These are phyloP conservation scores for Menidia beryllina DNA, from an alignment of 2,113 vertebrate species.

Conservation along the genomic window DNA sequence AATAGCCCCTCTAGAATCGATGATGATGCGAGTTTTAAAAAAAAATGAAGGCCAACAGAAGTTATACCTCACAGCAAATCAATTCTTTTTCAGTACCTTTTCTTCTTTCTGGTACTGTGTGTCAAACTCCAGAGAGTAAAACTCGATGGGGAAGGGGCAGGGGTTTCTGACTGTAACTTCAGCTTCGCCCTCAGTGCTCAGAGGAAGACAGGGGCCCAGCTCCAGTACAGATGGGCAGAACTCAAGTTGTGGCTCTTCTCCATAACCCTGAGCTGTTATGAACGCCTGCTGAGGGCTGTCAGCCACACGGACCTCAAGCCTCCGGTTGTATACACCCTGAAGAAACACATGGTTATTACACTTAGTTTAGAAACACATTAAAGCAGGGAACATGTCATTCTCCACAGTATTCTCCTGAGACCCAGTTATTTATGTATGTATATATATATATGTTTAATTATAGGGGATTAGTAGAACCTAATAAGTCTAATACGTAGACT, in stretches of 20 bases:
- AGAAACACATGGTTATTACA: slow-evolving; percentile 19
- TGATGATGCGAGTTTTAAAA: too few species aligned
- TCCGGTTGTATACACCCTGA: slow-evolving; percentile 85
- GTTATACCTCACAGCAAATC: too few species aligned
- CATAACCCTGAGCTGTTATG: slow-evolving; percentile 81
- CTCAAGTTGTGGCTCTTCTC: slow-evolving; percentile 85
- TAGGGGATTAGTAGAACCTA: too few species aligned
- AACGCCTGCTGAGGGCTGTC: slow-evolving; percentile 80
- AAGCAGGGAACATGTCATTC: too few species aligned
- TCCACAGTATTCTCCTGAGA: too few species aligned
- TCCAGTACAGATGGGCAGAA: slow-evolving; percentile 80
- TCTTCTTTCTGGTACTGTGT: slow-evolving; percentile 88
- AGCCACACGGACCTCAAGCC: slow-evolving; percentile 77
- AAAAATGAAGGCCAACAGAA: too few species aligned
- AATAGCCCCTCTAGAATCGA: too few species aligned
- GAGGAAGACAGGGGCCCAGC: slow-evolving; percentile 85
- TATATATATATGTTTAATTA: too few species aligned
- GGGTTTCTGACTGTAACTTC: slow-evolving; percentile 87
- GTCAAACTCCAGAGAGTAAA: slow-evolving; percentile 92
- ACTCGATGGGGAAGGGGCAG: slow-evolving; percentile 89
- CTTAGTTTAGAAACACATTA: not conserved
- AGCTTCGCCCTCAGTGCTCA: slow-evolving; percentile 65
- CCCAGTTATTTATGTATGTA: too few species aligned
- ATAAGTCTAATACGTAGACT: too few species aligned
- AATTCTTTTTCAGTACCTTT: too few species aligned